Evolutionary conservation across 37 sponge, comb jelly and placozoan genomes (phyloP), one percentile per base, ranked within the genome.

Genomic region (Chondrosia reniformis): DNA sequence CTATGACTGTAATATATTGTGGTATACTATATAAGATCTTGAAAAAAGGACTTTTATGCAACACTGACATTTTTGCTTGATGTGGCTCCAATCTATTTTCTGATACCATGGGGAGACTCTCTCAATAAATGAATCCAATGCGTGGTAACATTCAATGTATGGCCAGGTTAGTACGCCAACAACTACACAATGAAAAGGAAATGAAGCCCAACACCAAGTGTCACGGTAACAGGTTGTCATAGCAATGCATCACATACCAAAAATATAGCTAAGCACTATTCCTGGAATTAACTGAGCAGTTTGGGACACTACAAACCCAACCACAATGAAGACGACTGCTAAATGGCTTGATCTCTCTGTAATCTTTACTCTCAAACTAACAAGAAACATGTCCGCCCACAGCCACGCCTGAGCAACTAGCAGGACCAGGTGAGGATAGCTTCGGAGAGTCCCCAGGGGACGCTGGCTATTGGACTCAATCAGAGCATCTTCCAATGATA

Each of bases 381-480:
- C 66, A 33, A 34, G 38, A n/a, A 82, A 30, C 69, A 84, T 81
- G 33, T 85, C 90, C 25, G 74, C 43, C 86, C 83, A 82, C 79
- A 89, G 57, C 65, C 65, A 22, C n/a, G 24, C 58, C 34, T 75
- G 31, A 5, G 90, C 78, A 19, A 89, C 24, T 44, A 44, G 30
- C 64, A 89, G 75, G 46, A 86, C 85, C 13, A 89, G 34, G n/a
- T 80, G 63, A 31, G 85, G 81, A 82, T 57, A 69, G 39, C 44
- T 21, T 1, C 39, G 72, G 32, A 8, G 2, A n/a, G 4, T 25
- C 3, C 72, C 72, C 4, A 24, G 2, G n/a, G 43, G 36, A 9
- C 41, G 38, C 41, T 41, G 72, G 15, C n/a, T 3, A 40, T 69
- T 41, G 72, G 32, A 69, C 6, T 69, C 72, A 1, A 69, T 34